Percentiles rank a stretch among this genome's conserved stretches.
Evolutionary conservation across 2,888 invertebrate species (phyloP).

Genomic region (Phortica okadai): DNA sequence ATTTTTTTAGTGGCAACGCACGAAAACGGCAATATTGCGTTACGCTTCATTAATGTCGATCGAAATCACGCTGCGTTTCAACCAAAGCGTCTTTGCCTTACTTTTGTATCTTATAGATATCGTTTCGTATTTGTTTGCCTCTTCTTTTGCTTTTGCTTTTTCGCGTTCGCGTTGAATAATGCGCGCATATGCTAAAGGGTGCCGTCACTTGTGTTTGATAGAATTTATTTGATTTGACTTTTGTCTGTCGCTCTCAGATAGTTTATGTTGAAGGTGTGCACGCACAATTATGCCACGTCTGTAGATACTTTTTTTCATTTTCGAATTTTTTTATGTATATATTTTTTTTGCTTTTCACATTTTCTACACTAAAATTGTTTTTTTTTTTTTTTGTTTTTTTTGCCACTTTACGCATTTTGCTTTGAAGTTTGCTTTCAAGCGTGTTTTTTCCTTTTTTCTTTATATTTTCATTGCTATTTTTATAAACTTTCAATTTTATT

Average conservation of each 20-base stretch:
- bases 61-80: slow-evolving; percentile 4
- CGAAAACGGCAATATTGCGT: slow-evolving; percentile 63
- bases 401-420: slow-evolving; percentile 47
- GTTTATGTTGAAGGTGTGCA: neutral
- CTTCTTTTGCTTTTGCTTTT: neutral
- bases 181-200: neutral
- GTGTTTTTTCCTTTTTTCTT: slow-evolving; percentile 34
- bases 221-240: neutral
- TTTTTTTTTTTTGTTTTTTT: slow-evolving; percentile 13
- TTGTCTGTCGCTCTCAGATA: neutral
- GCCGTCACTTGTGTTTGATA: slow-evolving; percentile 4
- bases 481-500: slow-evolving; percentile 46
- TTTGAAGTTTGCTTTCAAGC: slow-evolving; percentile 53
- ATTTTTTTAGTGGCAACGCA: slow-evolving; percentile 64
- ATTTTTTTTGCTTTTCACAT: neutral
- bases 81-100: neutral
- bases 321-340: neutral
- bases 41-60: slow-evolving; percentile 70
- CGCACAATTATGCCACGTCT: neutral
- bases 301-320: neutral
- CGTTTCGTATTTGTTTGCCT: too few species aligned
- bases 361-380: neutral
- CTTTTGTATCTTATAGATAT: slow-evolving; percentile 3
- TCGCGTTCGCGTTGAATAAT: neutral
- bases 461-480: slow-evolving; percentile 49